A percentile compares a stretch with the other conserved stretches of the same genome.
phyloP scores from a whole-genome alignment of 2,797 vertebrate genomes.

The Acestrorhynchus altus region DNA sequence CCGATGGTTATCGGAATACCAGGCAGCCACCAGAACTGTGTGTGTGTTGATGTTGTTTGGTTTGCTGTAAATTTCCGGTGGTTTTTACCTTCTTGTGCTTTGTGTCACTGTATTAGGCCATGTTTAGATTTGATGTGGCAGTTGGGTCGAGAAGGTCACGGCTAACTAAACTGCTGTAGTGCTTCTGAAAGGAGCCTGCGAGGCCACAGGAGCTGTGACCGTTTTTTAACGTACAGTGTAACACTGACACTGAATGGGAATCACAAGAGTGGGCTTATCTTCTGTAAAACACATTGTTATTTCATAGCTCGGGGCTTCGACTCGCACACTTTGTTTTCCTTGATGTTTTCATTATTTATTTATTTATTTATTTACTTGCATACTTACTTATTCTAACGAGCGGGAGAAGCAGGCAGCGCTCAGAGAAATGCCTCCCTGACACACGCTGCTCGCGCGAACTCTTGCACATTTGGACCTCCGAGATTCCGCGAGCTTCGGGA shows the following conservation, averaged over 20 bases:
- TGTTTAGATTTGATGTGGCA: constrained; percentile 26
- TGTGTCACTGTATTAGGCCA: not conserved
- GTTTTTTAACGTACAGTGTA: constrained; percentile 14
- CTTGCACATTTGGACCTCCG: constrained; percentile 1
- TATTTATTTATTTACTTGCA: not conserved
- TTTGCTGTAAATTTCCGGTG: too few relatives aligned
- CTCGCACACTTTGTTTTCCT: constrained; percentile 23
- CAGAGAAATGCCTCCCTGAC: constrained; percentile 26
- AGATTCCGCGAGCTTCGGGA: not conserved
- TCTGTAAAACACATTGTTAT: constrained; percentile 44
- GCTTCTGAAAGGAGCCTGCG: constrained; percentile 20
- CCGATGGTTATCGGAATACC: too few relatives aligned
- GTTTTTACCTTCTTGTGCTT: too few relatives aligned
- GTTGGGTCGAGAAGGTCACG: not conserved
- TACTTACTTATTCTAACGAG: constrained; percentile 16
- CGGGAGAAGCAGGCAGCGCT: constrained; percentile 9
- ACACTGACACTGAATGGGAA: constrained; percentile 31
- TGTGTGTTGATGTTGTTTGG: not conserved
- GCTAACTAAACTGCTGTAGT: constrained; percentile 7
- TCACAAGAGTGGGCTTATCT: constrained; percentile 27
- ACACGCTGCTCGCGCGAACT: constrained; percentile 18
- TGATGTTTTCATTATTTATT: not conserved
- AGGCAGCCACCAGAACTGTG: not conserved
- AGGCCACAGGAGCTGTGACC: not conserved
- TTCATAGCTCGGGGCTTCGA: constrained; percentile 38